Percentiles rank a stretch among this genome's conserved stretches.
Conservation (phyloP, 35 echinoderm and acorn worm species). For the Lytechinus pictus region DNA sequence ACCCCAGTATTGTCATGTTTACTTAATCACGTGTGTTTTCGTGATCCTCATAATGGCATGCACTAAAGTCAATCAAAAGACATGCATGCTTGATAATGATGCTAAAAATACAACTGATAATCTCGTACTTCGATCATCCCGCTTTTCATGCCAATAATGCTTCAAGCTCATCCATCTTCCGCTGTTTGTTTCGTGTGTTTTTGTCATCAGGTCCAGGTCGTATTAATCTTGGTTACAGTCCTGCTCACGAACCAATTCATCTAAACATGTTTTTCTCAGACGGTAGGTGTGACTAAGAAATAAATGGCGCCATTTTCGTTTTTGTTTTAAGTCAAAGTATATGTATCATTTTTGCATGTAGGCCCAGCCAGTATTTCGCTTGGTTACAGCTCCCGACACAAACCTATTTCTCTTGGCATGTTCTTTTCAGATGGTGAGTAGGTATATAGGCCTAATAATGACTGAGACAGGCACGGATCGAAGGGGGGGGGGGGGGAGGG, state of each 20-base stretch:
- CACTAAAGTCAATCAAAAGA: too few relatives aligned
- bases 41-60: too few relatives aligned
- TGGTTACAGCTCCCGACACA: constrained; percentile 60
- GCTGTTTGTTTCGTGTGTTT: neutral
- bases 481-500: too few relatives aligned
- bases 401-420: constrained; percentile 74
- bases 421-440: constrained; percentile 87
- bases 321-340: neutral
- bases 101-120: neutral
- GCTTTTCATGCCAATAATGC: neutral
- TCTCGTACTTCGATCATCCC: neutral
- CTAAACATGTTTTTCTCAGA: constrained; percentile 33
- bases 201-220: neutral
- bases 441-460: neutral
- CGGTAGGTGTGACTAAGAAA: neutral
- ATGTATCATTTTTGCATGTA: neutral
- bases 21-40: too few relatives aligned
- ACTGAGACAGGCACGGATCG: too few relatives aligned
- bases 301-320: neutral
- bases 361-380: constrained; percentile 77
- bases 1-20: too few relatives aligned
- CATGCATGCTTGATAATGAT: neutral
- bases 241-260: constrained; percentile 12
- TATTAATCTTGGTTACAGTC: neutral
- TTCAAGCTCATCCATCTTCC: neutral